A percentile compares a stretch with the other conserved stretches of the same genome.
These are phyloP conservation scores for Caligus rogercresseyi DNA, from an alignment of 1,140 invertebrate genomes.

Conservation along the genomic window DNA sequence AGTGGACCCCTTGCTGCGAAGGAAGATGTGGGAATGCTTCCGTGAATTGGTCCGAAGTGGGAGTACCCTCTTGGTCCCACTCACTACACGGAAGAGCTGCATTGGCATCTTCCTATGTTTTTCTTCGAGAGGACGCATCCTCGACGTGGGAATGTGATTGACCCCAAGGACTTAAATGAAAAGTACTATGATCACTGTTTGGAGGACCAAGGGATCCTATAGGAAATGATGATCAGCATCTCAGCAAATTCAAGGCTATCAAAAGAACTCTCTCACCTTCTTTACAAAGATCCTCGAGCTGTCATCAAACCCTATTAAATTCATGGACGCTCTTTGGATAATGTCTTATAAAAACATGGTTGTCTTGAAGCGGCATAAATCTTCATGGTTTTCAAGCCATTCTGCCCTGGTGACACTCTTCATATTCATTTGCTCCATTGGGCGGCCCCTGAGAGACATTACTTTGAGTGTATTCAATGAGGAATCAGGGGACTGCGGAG, in stretches of 20 bases:
- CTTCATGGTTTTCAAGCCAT: constrained; percentile 7
- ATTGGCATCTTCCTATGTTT: not conserved
- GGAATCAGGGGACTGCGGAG: not conserved
- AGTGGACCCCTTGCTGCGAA: not conserved
- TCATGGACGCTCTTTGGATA: not conserved
- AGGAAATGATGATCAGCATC: not conserved
- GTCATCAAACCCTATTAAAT: constrained; percentile 3
- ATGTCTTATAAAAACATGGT: not conserved
- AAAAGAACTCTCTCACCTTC: not conserved
- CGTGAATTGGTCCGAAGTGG: not conserved
- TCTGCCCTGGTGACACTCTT: not conserved
- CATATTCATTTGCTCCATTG: not conserved
- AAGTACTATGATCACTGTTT: not conserved
- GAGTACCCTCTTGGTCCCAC: not conserved
- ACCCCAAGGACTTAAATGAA: not conserved
- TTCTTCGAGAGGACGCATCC: not conserved
- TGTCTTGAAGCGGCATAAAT: not conserved
- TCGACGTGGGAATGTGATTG: not conserved
- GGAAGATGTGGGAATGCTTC: constrained; percentile 2
- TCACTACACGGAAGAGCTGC: not conserved
- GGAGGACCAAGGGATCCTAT: not conserved
- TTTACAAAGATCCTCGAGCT: not conserved
- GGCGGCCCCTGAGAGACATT: not conserved
- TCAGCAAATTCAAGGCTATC: not conserved
- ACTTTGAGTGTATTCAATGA: not conserved